Evolutionary conservation across 2,797 vertebrate species (phyloP), one percentile per base, ranked within the genome.

Genomic region (Orientallactaga sibirica): DNA sequence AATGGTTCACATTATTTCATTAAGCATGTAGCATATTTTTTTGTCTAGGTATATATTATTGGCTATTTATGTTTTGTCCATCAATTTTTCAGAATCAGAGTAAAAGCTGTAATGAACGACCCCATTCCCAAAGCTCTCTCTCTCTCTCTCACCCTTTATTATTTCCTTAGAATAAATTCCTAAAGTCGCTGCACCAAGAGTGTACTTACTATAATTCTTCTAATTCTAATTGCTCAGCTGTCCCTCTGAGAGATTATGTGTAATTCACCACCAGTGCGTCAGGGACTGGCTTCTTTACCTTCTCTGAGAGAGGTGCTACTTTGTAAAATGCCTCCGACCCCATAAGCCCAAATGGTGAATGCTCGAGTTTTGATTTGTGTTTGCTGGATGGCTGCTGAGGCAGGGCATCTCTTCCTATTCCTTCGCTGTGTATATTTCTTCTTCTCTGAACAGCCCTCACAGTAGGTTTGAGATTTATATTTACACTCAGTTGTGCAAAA

Each of bases 381-480:
- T 58, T 80, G 67, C 78, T 80, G 77, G 88, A 68, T 67, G 70
- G 41, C 19, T 24, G 52, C 52, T 1, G 58, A 94, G 80, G 16
- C 37, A 0, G n/a, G 70, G 43, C 4, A 7, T 78, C 76, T 93
- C 73, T 89, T 88, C 33, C 76, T 92, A 12, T 41, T 75, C 86
- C 76, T 81, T 64, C 37, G 76, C 37, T 2, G 10, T 61, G 7
- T 25, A 11, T 84, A 75, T 92, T 88, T 92, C 84, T 90, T 94
- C 79, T 81, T 88, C 91, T 79, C 81, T 22, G 41, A 92, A 73
- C 64, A 92, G 90, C 85, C 74, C 70, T 91, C 85, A 77, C 74
- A 62, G 67, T 41, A 43, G 41, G 55, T 76, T 48, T 81, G 75
- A 91, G 74, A 96, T 94, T 94, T 76, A 93, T 27, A 20, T 37